These are phyloP conservation scores for Melanotaenia boesemani DNA, from an alignment of 2,797 vertebrate species.

Conservation along the genomic window DNA sequence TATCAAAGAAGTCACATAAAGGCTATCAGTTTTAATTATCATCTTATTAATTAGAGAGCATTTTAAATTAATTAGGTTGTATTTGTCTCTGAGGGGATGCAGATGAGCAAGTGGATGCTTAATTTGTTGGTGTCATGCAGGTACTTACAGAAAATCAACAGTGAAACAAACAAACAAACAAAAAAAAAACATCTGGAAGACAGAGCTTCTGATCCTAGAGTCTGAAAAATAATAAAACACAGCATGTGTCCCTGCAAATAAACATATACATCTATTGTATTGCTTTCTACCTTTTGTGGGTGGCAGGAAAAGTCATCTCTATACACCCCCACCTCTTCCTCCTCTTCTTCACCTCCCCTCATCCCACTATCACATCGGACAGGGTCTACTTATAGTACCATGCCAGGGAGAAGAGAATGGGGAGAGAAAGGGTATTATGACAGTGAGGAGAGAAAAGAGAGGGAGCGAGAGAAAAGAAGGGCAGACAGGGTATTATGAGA, in stretches of 20 bases:
- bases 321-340: constrained; percentile 14
- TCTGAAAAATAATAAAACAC: constrained; percentile 1
- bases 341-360: constrained; percentile 42
- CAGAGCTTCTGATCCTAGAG: background rate
- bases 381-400: constrained; percentile 78
- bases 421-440: constrained; percentile 82
- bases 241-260: constrained; percentile 5
- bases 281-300: constrained; percentile 47
- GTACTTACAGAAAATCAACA: background rate
- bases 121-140: background rate
- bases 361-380: constrained; percentile 79
- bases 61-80: background rate
- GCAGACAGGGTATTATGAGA: constrained; percentile 83
- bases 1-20: constrained; percentile 29
- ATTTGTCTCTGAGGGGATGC: background rate
- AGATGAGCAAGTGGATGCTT: background rate
- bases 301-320: constrained; percentile 60
- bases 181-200: background rate
- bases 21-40: constrained; percentile 49
- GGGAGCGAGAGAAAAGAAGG: constrained; percentile 78
- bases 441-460: constrained; percentile 74
- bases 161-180: background rate
- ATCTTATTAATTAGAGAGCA: background rate
- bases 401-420: constrained; percentile 74
- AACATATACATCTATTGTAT: constrained; percentile 21